phyloP scores from a whole-genome alignment of 2,113 vertebrate genomes.

The Podilymbus podiceps region DNA sequence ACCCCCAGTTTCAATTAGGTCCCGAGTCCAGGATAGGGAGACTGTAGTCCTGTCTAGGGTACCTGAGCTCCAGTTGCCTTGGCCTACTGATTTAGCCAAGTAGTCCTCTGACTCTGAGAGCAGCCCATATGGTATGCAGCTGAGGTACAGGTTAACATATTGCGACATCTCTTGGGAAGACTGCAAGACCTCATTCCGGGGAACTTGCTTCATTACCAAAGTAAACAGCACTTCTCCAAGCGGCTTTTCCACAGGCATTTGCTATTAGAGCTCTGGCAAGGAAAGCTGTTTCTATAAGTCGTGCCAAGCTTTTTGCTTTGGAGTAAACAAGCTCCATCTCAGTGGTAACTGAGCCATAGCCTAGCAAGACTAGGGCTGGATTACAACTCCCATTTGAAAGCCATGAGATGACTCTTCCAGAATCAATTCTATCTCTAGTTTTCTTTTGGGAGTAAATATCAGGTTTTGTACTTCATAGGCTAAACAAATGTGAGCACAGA shows the following conservation, averaged over 20 bases:
- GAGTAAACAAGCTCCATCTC: constrained; percentile 44
- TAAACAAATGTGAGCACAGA: rapidly evolving
- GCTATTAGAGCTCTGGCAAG: constrained; percentile 14
- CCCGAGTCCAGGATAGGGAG: too few species aligned
- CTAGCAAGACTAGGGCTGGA: not conserved
- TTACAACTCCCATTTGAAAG: not conserved
- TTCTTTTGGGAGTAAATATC: not conserved
- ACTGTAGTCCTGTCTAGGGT: not conserved
- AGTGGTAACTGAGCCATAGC: not conserved
- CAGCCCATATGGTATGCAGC: not conserved
- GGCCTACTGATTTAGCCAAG: not conserved
- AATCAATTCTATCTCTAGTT: not conserved
- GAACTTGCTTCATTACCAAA: constrained; percentile 27
- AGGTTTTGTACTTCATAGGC: not conserved
- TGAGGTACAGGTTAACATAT: not conserved
- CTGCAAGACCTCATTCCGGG: constrained; percentile 35
- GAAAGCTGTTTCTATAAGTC: constrained; percentile 31
- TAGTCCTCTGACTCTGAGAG: not conserved
- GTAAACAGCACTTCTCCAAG: constrained; percentile 24
- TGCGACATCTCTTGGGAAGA: constrained; percentile 32
- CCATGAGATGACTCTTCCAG: not conserved
- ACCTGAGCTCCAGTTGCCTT: not conserved
- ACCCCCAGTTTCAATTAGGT: rapidly evolving
- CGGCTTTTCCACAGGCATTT: constrained; percentile 13
- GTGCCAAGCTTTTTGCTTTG: constrained; percentile 46